Evolutionary conservation across 1,140 invertebrate genomes (phyloP), one percentile per base, ranked within the genome.

Genomic region (Macrocentrus cingulum): DNA sequence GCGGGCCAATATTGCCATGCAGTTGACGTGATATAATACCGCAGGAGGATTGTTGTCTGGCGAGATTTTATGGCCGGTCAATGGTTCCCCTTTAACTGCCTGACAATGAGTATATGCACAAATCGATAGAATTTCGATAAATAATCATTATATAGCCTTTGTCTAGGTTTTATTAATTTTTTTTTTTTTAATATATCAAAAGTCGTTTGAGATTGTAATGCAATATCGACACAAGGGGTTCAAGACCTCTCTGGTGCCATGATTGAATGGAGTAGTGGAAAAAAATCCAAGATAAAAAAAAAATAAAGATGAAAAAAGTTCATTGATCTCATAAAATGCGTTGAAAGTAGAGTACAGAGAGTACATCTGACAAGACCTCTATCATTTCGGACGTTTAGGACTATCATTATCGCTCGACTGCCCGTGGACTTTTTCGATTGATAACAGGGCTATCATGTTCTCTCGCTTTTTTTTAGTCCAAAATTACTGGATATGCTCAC

Each of bases 291-390:
- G 29, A n/a, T 29, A 32, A 32, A 32, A 32, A 25, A 23, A n/a
- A 1, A 20, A 13, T 15, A 23, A 46, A 55, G 39, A 50, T 29
- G 16, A 42, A 41, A n/a, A 25, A 22, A 29, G 55, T 57, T 57
- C 55, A 32, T 57, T 57, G 36, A 16, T 56, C 44, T 56, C 45
- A 22, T 48, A 32, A 56, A 49, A 57, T 41, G n/a, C 4, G 16
- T 44, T 56, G 52, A n/a, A 29, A 44, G 23, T 19, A 16, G n/a
- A n/a, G n/a, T n/a, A n/a, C n/a, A 20, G 16, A 7, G 36, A 34
- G 6, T 18, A 29, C 16, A 18, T 39, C 39, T 18, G 42, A 50
- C 25, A 23, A 49, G 23, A 23, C 54, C 54, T n/a, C n/a, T 56
- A 56, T 56, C 54, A 56, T 56, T 34, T 29, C 22, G 20, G 20